Evolutionary conservation across 2,113 vertebrate genomes (phyloP), one percentile per base, ranked within the genome.

Genomic region (Callionymus lyra): DNA sequence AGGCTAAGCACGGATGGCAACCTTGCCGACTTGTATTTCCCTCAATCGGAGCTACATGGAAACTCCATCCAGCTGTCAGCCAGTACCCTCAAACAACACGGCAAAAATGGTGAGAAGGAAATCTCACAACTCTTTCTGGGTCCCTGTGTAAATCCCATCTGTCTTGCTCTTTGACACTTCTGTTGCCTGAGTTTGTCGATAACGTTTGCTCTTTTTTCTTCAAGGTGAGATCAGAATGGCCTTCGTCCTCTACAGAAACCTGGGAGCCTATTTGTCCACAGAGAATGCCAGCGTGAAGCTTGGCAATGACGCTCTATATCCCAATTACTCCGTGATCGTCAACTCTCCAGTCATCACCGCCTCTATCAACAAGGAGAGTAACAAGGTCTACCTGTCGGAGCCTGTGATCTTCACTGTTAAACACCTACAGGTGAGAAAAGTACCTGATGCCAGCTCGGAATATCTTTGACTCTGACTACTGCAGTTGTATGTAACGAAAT

Each of bases 341-440:
- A 98, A 97, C 77, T 99, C 95, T 2, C 94, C 93, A 1, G 89
- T 99, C 54, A 94, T 99, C 74, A 94, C 90, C 0, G 91, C 92
- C 33, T 91, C 95, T 72, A 95, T 99, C 80, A 97, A 97, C 81
- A 99, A 96, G 77, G 95, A 99, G 72, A 94, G 89, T 81, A 99
- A 90, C 76, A 97, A 97, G 71, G 89, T 99, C 51, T 99, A 97
- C 79, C 79, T 98, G 67, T 91, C 93, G 39, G 95, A 98, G 68
- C 95, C 95, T 0, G 93, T 99, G 62, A 85, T 97, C 52, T 98
- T 97, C 73, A 95, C 88, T 9, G 89, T 99, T 59, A 92, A 90
- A 72, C 95, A 99, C 73, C 86, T 96, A 55, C 88, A 98, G 91
- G 95, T 99, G 75, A 76, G 60, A 51, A 12, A 33, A 21, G 19